Conservation (phyloP, 2,888 invertebrate genomes). For the Uropetala carovei region DNA sequence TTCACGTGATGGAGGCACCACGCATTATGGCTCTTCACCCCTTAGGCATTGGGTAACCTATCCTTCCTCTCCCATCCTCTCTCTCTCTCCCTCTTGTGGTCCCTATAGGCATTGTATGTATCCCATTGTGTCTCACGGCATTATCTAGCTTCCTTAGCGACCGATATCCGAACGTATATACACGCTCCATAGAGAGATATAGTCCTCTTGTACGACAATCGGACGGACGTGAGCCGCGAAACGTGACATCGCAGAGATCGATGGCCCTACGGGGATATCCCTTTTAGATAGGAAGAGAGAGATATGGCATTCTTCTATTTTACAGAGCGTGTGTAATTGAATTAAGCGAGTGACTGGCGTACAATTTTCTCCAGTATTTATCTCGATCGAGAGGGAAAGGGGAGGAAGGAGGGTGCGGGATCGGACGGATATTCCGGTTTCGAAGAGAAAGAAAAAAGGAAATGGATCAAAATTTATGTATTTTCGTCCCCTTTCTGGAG, state of each 20-base stretch:
- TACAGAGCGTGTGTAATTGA: conserved; percentile 31
- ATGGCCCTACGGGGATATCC: too few relatives aligned
- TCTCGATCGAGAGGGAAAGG: neutral
- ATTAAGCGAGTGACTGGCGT: conserved; percentile 51
- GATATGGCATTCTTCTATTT: neutral
- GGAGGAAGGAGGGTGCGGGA: neutral
- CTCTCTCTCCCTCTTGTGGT: neutral
- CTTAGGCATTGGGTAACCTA: neutral
- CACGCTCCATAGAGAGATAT: neutral
- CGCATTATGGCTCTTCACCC: neutral
- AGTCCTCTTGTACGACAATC: too few relatives aligned
- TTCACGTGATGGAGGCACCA: neutral
- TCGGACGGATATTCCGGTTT: conserved; percentile 15
- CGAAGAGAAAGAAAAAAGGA: neutral
- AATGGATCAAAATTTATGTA: conserved; percentile 13
- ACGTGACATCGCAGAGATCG: too few relatives aligned
- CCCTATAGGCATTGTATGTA: neutral
- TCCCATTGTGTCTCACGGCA: neutral
- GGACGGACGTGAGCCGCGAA: too few relatives aligned
- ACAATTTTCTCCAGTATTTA: conserved; percentile 23
- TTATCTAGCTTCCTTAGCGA: neutral
- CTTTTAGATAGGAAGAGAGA: neutral
- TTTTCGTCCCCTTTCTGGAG: neutral
- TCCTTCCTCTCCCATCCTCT: neutral
- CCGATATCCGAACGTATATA: neutral